Percentiles rank a stretch among this genome's conserved stretches.
Evolutionary conservation across 2,797 vertebrate species (phyloP).

Genomic region (Rhabdophis nuchalis): DNA sequence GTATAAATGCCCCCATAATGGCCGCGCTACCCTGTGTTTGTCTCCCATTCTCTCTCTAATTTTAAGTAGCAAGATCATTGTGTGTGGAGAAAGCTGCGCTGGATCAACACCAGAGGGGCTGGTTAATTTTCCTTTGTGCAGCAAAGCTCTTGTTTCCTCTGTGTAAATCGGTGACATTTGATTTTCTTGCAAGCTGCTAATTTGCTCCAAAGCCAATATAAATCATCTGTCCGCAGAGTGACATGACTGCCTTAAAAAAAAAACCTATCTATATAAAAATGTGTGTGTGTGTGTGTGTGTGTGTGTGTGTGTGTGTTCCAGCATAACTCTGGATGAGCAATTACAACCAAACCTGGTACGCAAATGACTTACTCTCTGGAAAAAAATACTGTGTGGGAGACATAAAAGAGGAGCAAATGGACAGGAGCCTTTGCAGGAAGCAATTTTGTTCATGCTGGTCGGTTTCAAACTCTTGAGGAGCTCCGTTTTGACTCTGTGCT

Average conservation of each 20-base stretch:
- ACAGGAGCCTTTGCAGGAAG: no score
- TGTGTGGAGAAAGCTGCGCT: slow-evolving; percentile 15
- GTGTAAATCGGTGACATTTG: neutral
- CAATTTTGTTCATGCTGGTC: no score
- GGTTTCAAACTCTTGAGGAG: no score
- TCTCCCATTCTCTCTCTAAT: slow-evolving; percentile 15
- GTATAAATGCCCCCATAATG: slow-evolving; percentile 52
- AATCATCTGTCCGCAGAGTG: neutral
- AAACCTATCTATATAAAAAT: no score
- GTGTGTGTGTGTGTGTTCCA: no score
- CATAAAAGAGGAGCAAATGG: no score
- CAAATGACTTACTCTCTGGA: no score
- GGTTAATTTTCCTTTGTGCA: slow-evolving; percentile 17
- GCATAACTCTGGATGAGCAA: no score
- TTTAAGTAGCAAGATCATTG: slow-evolving; percentile 49
- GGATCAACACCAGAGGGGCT: slow-evolving; percentile 37
- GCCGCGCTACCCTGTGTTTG: slow-evolving; percentile 45
- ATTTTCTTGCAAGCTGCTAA: slow-evolving; percentile 5
- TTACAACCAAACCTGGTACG: no score
- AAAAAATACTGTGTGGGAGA: no score
- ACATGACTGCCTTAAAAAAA: neutral
- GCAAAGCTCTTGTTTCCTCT: neutral
- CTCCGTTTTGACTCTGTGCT: no score
- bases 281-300: no score
- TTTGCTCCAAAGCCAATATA: neutral